phyloP scores from a whole-genome alignment of 2,888 invertebrate species.

The Cephus pygmeus region DNA sequence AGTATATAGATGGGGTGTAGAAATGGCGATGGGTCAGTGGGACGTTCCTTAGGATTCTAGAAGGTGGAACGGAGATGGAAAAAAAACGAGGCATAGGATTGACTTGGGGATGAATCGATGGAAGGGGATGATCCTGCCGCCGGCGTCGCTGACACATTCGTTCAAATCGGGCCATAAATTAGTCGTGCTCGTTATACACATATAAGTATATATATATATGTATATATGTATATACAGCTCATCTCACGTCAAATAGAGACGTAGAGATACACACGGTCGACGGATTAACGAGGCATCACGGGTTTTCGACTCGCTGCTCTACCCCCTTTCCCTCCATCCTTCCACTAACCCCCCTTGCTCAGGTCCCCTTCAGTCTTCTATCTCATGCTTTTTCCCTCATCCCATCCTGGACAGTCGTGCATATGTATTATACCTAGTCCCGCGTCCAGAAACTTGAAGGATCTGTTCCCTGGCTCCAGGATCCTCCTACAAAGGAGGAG shows the following conservation, averaged over 20 bases:
- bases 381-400: neutral
- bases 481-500: neutral
- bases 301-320: constrained; percentile 17
- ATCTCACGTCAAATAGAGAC: constrained; percentile 31
- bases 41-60: neutral
- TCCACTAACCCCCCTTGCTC: neutral
- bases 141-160: constrained; percentile 23
- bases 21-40: neutral
- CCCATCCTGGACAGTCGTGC: neutral
- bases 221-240: constrained; percentile 12
- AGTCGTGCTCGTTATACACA: constrained; percentile 19
- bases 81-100: constrained; percentile 2
- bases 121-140: constrained; percentile 22
- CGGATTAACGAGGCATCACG: constrained; percentile 36
- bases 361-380: neutral
- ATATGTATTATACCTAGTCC: neutral
- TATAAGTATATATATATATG: neutral
- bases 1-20: neutral
- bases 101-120: neutral
- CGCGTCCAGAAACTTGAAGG: neutral
- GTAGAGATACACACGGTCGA: constrained; percentile 14
- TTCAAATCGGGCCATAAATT: constrained; percentile 28
- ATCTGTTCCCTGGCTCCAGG: neutral
- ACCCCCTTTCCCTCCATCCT: neutral
- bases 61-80: constrained; percentile 4